These are phyloP conservation scores for Saccopteryx leptura DNA, from an alignment of 2,113 vertebrate species.

Conservation along the genomic window DNA sequence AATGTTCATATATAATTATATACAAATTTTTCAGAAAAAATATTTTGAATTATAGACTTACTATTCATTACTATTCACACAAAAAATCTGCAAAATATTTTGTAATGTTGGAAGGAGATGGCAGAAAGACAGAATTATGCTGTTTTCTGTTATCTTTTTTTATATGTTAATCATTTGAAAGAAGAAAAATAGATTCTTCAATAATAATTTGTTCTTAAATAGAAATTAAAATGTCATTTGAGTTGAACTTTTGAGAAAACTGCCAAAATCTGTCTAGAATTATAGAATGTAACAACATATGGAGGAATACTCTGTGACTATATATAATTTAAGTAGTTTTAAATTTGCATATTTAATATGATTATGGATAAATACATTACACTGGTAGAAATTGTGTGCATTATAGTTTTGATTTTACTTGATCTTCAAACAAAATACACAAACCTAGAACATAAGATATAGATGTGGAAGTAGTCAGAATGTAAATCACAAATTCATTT, in stretches of 20 bases:
- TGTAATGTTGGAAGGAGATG: constrained; percentile 19
- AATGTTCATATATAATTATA: neutral
- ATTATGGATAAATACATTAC: constrained; percentile 17
- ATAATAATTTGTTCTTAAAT: neutral
- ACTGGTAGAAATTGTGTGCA: neutral
- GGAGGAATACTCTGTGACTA: constrained; percentile 47
- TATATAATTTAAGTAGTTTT: constrained; percentile 66
- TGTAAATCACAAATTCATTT: constrained; percentile 44
- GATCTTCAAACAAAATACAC: constrained; percentile 48
- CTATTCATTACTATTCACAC: neutral
- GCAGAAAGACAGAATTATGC: constrained; percentile 38
- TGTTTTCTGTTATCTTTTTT: constrained; percentile 47
- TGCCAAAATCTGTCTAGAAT: constrained; percentile 74
- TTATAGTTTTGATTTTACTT: constrained; percentile 60
- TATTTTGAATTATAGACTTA: neutral
- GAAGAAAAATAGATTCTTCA: constrained; percentile 65
- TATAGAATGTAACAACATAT: constrained; percentile 64
- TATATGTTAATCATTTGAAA: constrained; percentile 70
- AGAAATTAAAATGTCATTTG: constrained; percentile 62
- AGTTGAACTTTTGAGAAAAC: constrained; percentile 55
- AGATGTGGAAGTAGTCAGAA: neutral
- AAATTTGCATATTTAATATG: constrained; percentile 48
- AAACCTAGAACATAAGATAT: neutral
- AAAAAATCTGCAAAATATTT: constrained; percentile 19
- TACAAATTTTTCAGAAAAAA: constrained; percentile 11